Evolutionary conservation across 1,140 invertebrate species (phyloP).

Genomic region (Caenorhabditis tropicalis): DNA sequence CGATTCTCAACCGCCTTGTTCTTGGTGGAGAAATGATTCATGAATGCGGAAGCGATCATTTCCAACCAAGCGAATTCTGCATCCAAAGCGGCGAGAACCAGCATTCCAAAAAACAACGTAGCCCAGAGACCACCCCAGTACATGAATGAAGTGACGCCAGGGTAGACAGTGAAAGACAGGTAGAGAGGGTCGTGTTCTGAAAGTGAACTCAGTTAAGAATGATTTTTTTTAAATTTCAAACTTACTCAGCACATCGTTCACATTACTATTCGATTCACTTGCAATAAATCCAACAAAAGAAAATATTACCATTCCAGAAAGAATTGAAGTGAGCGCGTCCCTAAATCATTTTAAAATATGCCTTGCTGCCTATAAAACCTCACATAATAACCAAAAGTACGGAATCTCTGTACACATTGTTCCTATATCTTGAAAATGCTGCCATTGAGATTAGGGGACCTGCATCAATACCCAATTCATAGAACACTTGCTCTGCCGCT

Average conservation of each 20-base stretch:
- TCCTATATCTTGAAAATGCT: slow-evolving; percentile 65
- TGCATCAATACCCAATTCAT: slow-evolving; percentile 68
- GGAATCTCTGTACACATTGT: slow-evolving; percentile 70
- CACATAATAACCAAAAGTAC: slow-evolving; percentile 60
- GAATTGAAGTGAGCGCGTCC: slow-evolving; percentile 66
- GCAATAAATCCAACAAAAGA: slow-evolving; percentile 68
- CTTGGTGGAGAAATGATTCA: slow-evolving; percentile 66
- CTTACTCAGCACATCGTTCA: slow-evolving; percentile 65
- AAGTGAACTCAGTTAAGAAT: slow-evolving; percentile 29
- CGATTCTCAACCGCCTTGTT: slow-evolving; percentile 64
- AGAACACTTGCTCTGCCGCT: slow-evolving; percentile 70
- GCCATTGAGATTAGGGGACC: slow-evolving; percentile 70
- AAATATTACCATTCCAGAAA: slow-evolving; percentile 70
- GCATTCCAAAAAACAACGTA: slow-evolving; percentile 67
- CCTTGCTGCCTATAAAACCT: slow-evolving; percentile 14
- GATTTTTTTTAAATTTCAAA: neutral
- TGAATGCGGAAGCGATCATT: slow-evolving; percentile 69
- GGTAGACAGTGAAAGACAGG: slow-evolving; percentile 68
- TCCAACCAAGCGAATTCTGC: slow-evolving; percentile 69
- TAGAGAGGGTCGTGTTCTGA: slow-evolving; percentile 66
- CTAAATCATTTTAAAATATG: slow-evolving; percentile 50
- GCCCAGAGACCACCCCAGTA: slow-evolving; percentile 68
- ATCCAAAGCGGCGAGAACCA: slow-evolving; percentile 66
- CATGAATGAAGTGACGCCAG: slow-evolving; percentile 67
- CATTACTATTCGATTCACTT: slow-evolving; percentile 60